Evolutionary conservation across 2,797 vertebrate species (phyloP).

Genomic region (Sebastes diploproa): DNA sequence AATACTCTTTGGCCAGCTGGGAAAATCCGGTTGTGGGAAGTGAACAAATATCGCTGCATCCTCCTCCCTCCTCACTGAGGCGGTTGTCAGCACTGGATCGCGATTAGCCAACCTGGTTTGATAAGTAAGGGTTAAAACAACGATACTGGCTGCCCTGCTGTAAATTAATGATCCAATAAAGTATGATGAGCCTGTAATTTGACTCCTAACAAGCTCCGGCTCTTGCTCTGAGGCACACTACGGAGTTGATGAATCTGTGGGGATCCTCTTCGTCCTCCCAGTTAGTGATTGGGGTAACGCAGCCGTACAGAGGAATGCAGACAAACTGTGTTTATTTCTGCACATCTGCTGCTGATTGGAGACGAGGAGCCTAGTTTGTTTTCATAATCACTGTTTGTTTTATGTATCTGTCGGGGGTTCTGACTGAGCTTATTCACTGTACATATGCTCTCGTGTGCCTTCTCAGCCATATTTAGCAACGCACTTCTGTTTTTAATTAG

Average conservation of each 20-base stretch:
- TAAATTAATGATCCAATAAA: conserved; percentile 61
- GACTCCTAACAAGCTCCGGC: conserved; percentile 35
- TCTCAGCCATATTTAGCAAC: not conserved
- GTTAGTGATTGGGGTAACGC: conserved; percentile 34
- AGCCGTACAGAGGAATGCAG: conserved; percentile 50
- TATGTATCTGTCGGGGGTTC: conserved; percentile 25
- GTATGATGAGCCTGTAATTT: conserved; percentile 64
- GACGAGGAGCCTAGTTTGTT: conserved; percentile 50
- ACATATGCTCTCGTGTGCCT: conserved; percentile 1
- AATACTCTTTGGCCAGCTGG: conserved; percentile 48
- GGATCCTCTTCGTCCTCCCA: conserved; percentile 35
- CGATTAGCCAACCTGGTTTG: conserved; percentile 19
- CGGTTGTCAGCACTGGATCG: not conserved
- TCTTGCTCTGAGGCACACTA: conserved; percentile 37
- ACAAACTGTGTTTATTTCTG: conserved; percentile 52
- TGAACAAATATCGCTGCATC: conserved; percentile 11
- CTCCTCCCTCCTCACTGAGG: conserved; percentile 3
- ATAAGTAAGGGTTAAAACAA: conserved; percentile 36
- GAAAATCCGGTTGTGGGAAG: conserved; percentile 56
- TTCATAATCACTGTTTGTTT: conserved; percentile 64
- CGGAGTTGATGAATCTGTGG: conserved; percentile 50
- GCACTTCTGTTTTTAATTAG: not conserved
- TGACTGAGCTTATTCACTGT: conserved; percentile 16
- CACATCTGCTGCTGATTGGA: conserved; percentile 68
- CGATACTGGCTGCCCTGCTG: conserved; percentile 31